Evolutionary conservation across 2,797 vertebrate species (phyloP).

Genomic region (Artibeus jamaicensis): DNA sequence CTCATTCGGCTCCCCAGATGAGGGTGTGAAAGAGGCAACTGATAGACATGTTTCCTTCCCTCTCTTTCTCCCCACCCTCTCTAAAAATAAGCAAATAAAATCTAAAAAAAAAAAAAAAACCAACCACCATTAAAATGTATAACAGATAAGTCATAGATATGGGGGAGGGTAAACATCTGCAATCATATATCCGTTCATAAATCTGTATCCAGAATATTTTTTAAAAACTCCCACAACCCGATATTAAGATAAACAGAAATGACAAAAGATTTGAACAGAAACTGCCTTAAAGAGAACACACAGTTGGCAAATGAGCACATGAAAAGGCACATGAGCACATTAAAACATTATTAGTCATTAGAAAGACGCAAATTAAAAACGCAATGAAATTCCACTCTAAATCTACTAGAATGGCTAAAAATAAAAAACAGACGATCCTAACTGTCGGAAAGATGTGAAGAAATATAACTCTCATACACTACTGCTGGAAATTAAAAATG

Average conservation of each 20-base stretch:
- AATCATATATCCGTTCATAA: not conserved
- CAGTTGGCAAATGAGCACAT: not conserved
- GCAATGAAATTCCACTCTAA: not conserved
- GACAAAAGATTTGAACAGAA: not conserved
- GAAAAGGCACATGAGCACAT: not conserved
- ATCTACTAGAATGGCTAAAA: not conserved
- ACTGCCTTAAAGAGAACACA: not conserved
- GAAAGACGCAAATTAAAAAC: not conserved
- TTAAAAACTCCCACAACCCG: not conserved
- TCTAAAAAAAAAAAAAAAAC: too few relatives aligned
- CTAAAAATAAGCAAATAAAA: not conserved
- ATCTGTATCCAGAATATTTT: not conserved
- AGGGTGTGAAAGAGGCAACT: too few relatives aligned
- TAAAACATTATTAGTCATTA: not conserved
- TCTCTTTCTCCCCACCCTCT: not conserved
- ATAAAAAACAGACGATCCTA: not conserved
- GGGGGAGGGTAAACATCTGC: not conserved
- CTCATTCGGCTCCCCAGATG: too few relatives aligned
- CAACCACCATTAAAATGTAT: not conserved
- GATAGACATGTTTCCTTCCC: too few relatives aligned
- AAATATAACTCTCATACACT: not conserved
- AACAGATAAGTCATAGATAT: not conserved
- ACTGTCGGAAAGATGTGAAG: not conserved
- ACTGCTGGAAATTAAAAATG: not conserved
- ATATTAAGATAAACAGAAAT: not conserved